These are phyloP conservation scores for Mystacides longicornis DNA, from an alignment of 2,888 invertebrate species.

Conservation along the genomic window DNA sequence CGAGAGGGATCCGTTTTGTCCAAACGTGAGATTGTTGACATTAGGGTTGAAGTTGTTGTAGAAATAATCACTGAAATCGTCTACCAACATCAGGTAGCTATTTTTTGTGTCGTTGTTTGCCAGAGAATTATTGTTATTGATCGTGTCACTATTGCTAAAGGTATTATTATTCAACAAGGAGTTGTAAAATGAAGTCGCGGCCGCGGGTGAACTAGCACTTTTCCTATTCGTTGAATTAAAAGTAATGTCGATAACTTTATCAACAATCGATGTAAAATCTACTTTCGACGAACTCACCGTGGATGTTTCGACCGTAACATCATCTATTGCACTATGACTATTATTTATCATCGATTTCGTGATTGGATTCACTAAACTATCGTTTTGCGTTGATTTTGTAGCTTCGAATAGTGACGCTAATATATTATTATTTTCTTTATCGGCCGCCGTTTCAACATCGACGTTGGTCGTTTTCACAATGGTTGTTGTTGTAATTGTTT, in stretches of 20 bases:
- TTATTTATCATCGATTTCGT: neutral
- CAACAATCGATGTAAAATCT: neutral
- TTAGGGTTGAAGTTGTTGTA: slow-evolving; percentile 53
- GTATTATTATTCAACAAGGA: neutral
- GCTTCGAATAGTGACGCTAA: neutral
- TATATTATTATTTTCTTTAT: neutral
- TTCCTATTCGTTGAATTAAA: neutral
- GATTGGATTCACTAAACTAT: neutral
- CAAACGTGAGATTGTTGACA: slow-evolving; percentile 44
- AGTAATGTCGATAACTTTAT: neutral
- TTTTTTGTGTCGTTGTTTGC: slow-evolving; percentile 34
- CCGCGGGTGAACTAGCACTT: neutral
- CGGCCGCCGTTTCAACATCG: neutral
- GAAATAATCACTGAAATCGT: slow-evolving; percentile 74
- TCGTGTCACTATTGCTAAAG: neutral
- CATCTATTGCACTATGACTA: neutral
- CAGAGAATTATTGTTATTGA: neutral
- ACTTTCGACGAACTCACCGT: neutral
- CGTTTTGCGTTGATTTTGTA: neutral
- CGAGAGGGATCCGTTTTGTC: slow-evolving; percentile 36
- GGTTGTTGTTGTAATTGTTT: neutral
- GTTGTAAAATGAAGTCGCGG: neutral
- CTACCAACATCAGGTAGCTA: slow-evolving; percentile 58
- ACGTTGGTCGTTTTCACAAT: neutral
- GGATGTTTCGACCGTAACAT: neutral